A percentile compares a stretch with the other conserved stretches of the same genome.
Evolutionary conservation across 2,113 vertebrate species (phyloP).

Genomic region (Larimichthys polyactis): DNA sequence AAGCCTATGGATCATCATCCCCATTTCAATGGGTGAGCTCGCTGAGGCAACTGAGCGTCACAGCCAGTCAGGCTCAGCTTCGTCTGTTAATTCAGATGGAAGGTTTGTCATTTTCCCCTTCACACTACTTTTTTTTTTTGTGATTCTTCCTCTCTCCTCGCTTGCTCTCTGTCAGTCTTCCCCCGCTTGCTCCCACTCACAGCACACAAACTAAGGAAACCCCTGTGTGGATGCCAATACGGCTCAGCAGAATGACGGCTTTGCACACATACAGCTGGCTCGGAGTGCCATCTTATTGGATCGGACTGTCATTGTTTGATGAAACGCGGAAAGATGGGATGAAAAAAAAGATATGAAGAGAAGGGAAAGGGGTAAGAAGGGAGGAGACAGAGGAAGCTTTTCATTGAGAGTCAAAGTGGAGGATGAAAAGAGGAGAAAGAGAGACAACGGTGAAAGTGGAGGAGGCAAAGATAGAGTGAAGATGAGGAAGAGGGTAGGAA

Average conservation of each 20-base stretch:
- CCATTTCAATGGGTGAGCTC: constrained; percentile 13
- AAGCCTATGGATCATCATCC: constrained; percentile 55
- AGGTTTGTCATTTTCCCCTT: constrained; percentile 5
- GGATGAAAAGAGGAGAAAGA: neutral
- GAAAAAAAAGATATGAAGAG: neutral
- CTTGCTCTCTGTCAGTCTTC: neutral
- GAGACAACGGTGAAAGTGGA: neutral
- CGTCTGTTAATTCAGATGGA: constrained; percentile 37
- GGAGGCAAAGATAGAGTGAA: neutral
- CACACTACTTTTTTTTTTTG: neutral
- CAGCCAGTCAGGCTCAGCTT: constrained; percentile 19
- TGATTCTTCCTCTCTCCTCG: no score
- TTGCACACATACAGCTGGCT: constrained; percentile 21
- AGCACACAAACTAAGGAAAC: constrained; percentile 24
- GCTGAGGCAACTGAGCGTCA: constrained; percentile 13
- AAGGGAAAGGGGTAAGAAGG: constrained; percentile 7
- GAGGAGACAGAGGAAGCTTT: neutral
- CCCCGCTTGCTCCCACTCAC: neutral
- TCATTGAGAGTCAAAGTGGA: constrained; percentile 9
- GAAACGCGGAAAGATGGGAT: constrained; percentile 2
- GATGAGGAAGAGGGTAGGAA: neutral
- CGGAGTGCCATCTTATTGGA: constrained; percentile 47
- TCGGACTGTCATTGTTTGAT: constrained; percentile 46
- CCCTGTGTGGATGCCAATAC: constrained; percentile 32
- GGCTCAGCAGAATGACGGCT: constrained; percentile 22